Evolutionary conservation across 2,888 invertebrate species (phyloP).

Genomic region (Thyatira batis): DNA sequence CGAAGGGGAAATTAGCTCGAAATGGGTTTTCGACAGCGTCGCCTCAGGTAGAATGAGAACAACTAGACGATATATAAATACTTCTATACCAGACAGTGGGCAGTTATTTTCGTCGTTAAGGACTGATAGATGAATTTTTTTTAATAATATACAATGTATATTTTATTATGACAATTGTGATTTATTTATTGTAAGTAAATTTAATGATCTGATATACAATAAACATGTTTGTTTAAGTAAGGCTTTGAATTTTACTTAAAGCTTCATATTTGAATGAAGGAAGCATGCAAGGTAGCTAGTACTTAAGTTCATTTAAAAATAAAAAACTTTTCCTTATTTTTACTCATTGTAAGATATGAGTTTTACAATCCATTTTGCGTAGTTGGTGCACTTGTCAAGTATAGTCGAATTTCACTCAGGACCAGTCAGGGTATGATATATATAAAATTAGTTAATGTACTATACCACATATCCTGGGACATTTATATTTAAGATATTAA

Average conservation of each 20-base stretch:
- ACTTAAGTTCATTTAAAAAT: too few relatives aligned
- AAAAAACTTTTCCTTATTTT: too few relatives aligned
- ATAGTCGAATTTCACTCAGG: too few relatives aligned
- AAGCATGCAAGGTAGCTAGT: too few relatives aligned
- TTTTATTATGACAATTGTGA: neutral
- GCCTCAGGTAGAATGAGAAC: slow-evolving; percentile 60
- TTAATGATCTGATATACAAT: neutral
- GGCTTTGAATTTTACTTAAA: neutral
- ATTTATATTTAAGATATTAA: too few relatives aligned
- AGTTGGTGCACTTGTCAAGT: too few relatives aligned
- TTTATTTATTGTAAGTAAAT: neutral
- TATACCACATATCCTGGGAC: too few relatives aligned
- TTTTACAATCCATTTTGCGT: too few relatives aligned
- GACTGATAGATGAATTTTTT: neutral
- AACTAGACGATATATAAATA: slow-evolving; percentile 44
- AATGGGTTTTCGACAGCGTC: slow-evolving; percentile 74
- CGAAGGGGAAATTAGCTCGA: slow-evolving; percentile 51
- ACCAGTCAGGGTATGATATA: too few relatives aligned
- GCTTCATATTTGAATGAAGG: neutral
- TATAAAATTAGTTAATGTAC: too few relatives aligned
- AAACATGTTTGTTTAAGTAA: neutral
- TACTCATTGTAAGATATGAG: too few relatives aligned
- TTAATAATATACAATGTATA: neutral
- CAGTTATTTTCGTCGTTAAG: neutral
- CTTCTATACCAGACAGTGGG: neutral